A percentile compares a stretch with the other conserved stretches of the same genome.
Evolutionary conservation across 2,797 vertebrate genomes (phyloP).

Genomic region (Notoglanidium macrostoma): DNA sequence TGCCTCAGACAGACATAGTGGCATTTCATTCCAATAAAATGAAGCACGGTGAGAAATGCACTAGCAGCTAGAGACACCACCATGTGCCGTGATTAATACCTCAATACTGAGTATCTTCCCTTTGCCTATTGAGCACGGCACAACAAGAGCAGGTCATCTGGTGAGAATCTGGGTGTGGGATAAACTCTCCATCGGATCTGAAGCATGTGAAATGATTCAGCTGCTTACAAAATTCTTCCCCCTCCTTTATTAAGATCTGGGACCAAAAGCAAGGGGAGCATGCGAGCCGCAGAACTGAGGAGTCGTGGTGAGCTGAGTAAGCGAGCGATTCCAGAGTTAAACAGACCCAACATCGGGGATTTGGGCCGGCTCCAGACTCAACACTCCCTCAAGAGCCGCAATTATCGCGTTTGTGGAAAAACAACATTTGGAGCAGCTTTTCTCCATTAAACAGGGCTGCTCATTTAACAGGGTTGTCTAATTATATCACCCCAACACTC

Average conservation of each 20-base stretch:
- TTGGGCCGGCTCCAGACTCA: slow-evolving; percentile 27
- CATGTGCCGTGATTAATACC: slow-evolving; percentile 54
- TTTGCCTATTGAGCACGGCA: not conserved
- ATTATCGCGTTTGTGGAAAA: slow-evolving; percentile 50
- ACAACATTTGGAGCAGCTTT: slow-evolving; percentile 24
- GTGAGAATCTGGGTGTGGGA: slow-evolving; percentile 4
- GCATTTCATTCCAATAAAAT: slow-evolving; percentile 46
- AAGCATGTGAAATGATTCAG: slow-evolving; percentile 5
- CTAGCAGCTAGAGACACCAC: not conserved
- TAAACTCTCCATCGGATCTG: slow-evolving; percentile 11
- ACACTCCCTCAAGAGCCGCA: slow-evolving; percentile 36
- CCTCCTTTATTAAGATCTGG: not conserved
- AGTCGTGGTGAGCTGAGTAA: not conserved
- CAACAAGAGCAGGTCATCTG: slow-evolving; percentile 5
- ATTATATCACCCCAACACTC: slow-evolving; percentile 1
- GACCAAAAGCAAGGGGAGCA: not conserved
- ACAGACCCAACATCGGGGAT: slow-evolving; percentile 22
- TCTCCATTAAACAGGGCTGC: slow-evolving; percentile 20
- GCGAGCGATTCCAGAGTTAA: not conserved
- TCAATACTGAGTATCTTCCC: slow-evolving; percentile 29
- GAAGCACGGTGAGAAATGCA: not conserved
- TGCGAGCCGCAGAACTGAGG: not conserved
- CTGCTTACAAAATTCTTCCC: not conserved
- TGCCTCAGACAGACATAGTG: slow-evolving; percentile 28
- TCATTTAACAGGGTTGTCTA: slow-evolving; percentile 34